Evolutionary conservation across 1,140 invertebrate species (phyloP), one percentile per base, ranked within the genome.

Genomic region (Caenorhabditis latens): DNA sequence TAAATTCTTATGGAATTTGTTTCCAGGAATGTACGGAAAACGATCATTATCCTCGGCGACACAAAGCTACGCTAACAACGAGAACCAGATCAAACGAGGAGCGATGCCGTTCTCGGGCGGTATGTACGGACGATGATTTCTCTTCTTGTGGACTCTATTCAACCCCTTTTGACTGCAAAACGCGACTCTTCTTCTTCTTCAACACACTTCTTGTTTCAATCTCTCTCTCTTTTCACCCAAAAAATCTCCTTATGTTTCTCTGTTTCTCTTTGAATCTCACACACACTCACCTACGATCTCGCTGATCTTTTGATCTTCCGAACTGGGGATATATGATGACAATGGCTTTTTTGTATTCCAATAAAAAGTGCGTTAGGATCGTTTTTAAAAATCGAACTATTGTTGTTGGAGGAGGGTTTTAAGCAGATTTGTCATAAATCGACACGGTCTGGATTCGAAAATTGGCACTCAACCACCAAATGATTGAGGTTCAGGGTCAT

Each of bases 21-120:
- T 79, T 79, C 13, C 46, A 79, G 71, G 71, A 79, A 79, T 79
- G 71, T 79, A 79, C 46, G 71, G 71, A 79, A 79, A 79, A 24
- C 71, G 71, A 50, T 79, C 71, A 11, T 32, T 79, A 50, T 71
- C 65, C 65, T 16, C n/a, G 9, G 71, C 40, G 46, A 48, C 42
- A 19, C 67, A 71, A 71, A 9, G 14, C 2, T 79, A 79, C 53
- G 43, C 71, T 8, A 50, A 48, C 46, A 79, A 79, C 21, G 71
- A 79, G 21, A 79, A 79, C 24, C 71, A 79, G 46, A 79, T 79
- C 43, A 79, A 79, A 13, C 46, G 71, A 79, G 71, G 71, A 79
- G 71, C 71, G 8, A 79, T 79, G 71, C 71, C 71, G n/a, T 79
- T 79, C 14, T 79, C 71, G 8, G 71, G 71, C 13, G 71, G 71